Evolutionary conservation across 1,140 invertebrate genomes (phyloP).

Genomic region (Platorchestia sp.): DNA sequence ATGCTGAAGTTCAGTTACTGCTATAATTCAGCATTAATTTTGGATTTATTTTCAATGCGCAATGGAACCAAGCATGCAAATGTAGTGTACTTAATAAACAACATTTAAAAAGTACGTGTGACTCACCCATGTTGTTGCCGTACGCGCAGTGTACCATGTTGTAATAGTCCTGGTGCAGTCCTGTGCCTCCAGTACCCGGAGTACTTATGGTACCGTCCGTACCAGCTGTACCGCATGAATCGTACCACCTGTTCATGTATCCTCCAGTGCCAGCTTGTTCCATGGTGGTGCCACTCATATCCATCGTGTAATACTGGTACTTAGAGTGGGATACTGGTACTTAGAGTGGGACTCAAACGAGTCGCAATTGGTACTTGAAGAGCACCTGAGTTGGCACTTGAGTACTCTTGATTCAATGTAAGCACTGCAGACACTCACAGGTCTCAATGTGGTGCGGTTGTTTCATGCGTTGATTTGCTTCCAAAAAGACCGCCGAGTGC

Average conservation of each 20-base stretch:
- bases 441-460: neutral
- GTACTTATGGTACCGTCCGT: neutral
- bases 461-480: neutral
- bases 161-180: conserved; percentile 42
- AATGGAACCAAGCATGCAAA: no score
- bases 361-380: neutral
- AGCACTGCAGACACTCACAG: neutral
- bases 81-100: no score
- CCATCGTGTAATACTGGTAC: conserved; percentile 10
- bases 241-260: conserved; percentile 52
- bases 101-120: neutral
- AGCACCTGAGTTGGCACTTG: neutral
- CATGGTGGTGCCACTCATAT: conserved; percentile 45
- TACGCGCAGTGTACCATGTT: conserved; percentile 42
- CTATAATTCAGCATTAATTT: no score
- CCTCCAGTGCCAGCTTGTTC: conserved; percentile 29
- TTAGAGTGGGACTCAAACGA: no score
- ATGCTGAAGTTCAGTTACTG: no score
- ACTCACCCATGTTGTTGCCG: conserved; percentile 50
- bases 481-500: neutral
- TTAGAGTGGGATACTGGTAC: neutral
- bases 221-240: conserved; percentile 33
- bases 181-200: neutral
- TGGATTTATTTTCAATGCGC: no score
- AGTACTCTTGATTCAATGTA: neutral